Base-by-base conservation (phyloP, 2,797 vertebrate species). In the Odontamblyopus lacepedii region DNA sequence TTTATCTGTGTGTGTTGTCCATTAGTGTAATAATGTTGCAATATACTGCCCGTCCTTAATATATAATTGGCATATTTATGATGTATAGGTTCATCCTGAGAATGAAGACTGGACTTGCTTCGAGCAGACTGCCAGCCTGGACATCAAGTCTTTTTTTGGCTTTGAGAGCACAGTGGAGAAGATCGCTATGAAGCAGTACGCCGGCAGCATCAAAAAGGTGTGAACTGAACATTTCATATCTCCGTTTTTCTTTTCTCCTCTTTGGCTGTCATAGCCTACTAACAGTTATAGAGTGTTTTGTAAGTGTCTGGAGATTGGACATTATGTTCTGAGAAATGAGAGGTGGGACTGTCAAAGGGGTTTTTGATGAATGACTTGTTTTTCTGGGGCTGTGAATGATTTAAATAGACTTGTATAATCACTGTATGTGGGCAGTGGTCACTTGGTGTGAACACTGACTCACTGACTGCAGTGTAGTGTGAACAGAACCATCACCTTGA, bases 81-180 rank as follows among this genome's bases (percentile, higher is more conserved):
- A 69, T 72, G 26, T 75, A 35, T 81, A 99, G 97, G 97, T 98
- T 88, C 97, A 99, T 80, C 96, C 97, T 3, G 97, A 99, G 80
- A 99, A 98, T 70, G 97, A 98, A 84, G 96, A 96, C 53, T 99
- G 98, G 97, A 99, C 98, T 0, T 99, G 97, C 91, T 99, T 99
- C 69, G 97, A 99, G 69, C 97, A 99, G 87, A 96, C 94, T 4
- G 97, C 98, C 80, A 98, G 95, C 84, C 92, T 99, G 86, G 97
- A 99, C 84, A 99, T 99, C 80, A 99, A 99, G 85, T 98, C 98
- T 27, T 99, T 99, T 89, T 99, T 99, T 59, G 98, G 98, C 72
- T 98, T 99, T 76, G 97, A 99, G 93, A 99, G 95, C 90, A 96
- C 96, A 2, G 97, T 97, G 74, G 98, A 99, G 87, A 99, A 98